Evolutionary conservation across 2,113 vertebrate genomes (phyloP), one percentile per base, ranked within the genome.

Genomic region (Anolis carolinensis): DNA sequence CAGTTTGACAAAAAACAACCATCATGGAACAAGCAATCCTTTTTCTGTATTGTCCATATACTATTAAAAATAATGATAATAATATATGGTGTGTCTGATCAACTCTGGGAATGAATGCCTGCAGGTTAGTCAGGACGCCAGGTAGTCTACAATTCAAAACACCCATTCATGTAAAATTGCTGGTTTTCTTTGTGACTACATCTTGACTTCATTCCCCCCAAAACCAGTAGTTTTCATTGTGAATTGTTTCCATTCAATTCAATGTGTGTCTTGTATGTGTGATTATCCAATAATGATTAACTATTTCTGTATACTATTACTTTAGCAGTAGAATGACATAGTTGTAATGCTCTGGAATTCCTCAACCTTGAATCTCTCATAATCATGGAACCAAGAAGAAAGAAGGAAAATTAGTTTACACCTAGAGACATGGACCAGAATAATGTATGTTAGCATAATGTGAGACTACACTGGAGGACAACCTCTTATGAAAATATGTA

Each of bases 21-120:
- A 59, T 36, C 70, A 62, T 36, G 68, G 59, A 55, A 50, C 68
- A 59, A 55, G 7, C 14, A 21, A 93, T 89, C 34, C 89, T 16
- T 87, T 95, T 92, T 93, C 94, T 96, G 92, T 93, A 90, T 88
- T 93, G 87, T 95, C 30, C 2, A 10, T 95, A 92, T 81, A 92
- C 92, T 95, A 96, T 96, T 96, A 95, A 90, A 86, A 90, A 94
- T 96, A 97, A 96, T 96, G 95, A 95, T 86, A 96, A 96, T 94
- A 95, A 96, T 96, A 91, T 86, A 88, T 88, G 90, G 92, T 95
- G 95, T 96, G 95, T 94, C 92, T 93, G 95, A 94, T 96, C 94
- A 96, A 96, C 95, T 88, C 89, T 93, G 93, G 94, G 90, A 91
- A 95, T 93, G 91, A 92, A 94, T 95, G 94, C 92, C 91, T 91